Evolutionary conservation across 2,113 vertebrate genomes (phyloP), one percentile per base, ranked within the genome.

Genomic region (Saguinus imperator): DNA sequence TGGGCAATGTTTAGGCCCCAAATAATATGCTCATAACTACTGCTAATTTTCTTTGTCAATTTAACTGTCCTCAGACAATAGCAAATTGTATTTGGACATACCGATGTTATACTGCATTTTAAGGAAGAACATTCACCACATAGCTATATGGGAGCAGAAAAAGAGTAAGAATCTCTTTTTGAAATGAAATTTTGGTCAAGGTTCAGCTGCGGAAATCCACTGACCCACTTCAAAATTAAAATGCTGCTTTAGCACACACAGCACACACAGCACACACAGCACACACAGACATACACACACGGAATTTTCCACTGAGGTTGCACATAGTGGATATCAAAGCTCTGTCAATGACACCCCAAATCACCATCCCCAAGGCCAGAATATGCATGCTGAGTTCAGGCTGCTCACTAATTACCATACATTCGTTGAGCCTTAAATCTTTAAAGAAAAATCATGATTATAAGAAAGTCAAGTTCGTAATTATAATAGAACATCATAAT

Each of bases 191-290:
- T 37, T 27, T 50, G 57, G 32, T 92, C 76, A 91, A 58, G 72
- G 66, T 97, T 96, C 90, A 96, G 20, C 91, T 92, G 72, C 66
- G 35, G 37, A 93, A 95, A 96, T 96, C 58, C 89, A 79, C 75
- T 97, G 94, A 93, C 64, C 87, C 16, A 82, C n/a, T 97, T 92
- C 92, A 18, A 94, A 94, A 96, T 95, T 50, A 88, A 94, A 97
- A 58, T 81, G 45, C 48, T 84, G n/a, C 45, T 92, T 75, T 88
- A 70, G 73, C 55, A 55, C 12, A 23, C 48, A 21, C 11, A 77
- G 50, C 57, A 61, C 45, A 58, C 58, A 79, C 29, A 45, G 43
- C 80, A 75, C 17, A 82, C 0, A n/a, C 4, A n/a, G 50, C 57
- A 61, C 45, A 58, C 58, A 79, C 29, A 45, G 43, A 43, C 14